Base-by-base conservation (phyloP, 2,888 invertebrate genomes). In the Leptinotarsa haldemani region DNA sequence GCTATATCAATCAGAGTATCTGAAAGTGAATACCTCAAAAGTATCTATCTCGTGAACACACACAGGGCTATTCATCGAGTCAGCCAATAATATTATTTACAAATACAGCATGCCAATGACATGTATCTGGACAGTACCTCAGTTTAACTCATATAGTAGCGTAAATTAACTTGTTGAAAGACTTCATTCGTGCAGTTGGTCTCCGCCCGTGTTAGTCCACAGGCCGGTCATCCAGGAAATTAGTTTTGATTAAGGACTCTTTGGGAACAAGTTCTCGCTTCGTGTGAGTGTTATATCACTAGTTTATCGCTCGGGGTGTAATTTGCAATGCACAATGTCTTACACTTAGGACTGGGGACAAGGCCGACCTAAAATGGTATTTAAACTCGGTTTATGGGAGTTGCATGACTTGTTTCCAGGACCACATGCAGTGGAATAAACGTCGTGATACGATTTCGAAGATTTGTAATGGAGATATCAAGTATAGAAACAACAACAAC, bases 191-290 rank as follows among this genome's bases (percentile, higher is more conserved):
- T 20, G 73, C 73, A 73, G 69, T 73, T 69, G n/a, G 30, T 61
- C n/a, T 53, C 52, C 52, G 15, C 67, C 74, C 20, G 40, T 30
- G 52, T 74, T 76, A 81, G 81, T 80, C 80, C 79, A 77, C 78
- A 81, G 79, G 75, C 81, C 82, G 84, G 84, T 84, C 84, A 83
- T 82, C 84, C 84, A 83, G 85, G 84, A 86, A 86, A 86, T 86
- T 86, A 86, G 84, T 86, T 86, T 85, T 86, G 86, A 86, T 86
- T 86, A 86, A 86, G 80, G 84, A 81, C 79, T 78, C 71, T 78
- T 76, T 70, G 76, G 73, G 74, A 74, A 76, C 73, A 73, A 78
- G 68, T 77, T 78, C 73, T 73, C 70, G 74, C 77, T 78, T 73
- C 72, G 72, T 74, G 78, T 74, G 74, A 73, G 74, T 76, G 78